Percentiles rank a stretch among this genome's conserved stretches.
These are phyloP conservation scores for Rissa tridactyla DNA, from an alignment of 2,113 vertebrate genomes.

Conservation along the genomic window DNA sequence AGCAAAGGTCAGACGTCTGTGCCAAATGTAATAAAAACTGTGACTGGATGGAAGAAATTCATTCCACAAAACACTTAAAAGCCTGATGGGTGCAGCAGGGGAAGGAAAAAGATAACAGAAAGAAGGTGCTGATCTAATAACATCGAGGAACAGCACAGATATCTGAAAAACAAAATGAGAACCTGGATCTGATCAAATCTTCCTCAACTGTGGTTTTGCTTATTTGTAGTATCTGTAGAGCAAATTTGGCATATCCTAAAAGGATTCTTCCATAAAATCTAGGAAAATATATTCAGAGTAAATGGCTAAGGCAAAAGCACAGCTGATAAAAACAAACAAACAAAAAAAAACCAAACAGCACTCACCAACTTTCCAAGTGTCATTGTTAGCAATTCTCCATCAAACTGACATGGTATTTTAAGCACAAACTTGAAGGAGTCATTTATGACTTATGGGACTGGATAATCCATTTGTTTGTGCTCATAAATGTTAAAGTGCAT, in stretches of 20 bases:
- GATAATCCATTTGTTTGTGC: background rate
- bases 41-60: background rate
- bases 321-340: background rate
- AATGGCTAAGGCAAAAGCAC: background rate
- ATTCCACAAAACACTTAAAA: background rate
- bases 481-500: background rate
- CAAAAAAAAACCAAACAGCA: no score
- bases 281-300: background rate
- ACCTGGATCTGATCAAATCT: background rate
- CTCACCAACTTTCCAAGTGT: background rate
- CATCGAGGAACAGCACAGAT: background rate
- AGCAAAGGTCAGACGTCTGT: background rate
- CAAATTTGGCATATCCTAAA: background rate
- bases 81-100: background rate
- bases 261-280: background rate
- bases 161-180: background rate
- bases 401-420: background rate
- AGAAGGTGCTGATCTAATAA: background rate
- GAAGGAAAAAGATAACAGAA: background rate
- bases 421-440: background rate
- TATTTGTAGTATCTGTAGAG: background rate
- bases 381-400: background rate
- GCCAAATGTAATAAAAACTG: constrained; percentile 4
- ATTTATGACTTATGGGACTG: background rate
- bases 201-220: background rate